Base-by-base conservation (phyloP, 2,113 vertebrate genomes). In the Callorhinus ursinus region DNA sequence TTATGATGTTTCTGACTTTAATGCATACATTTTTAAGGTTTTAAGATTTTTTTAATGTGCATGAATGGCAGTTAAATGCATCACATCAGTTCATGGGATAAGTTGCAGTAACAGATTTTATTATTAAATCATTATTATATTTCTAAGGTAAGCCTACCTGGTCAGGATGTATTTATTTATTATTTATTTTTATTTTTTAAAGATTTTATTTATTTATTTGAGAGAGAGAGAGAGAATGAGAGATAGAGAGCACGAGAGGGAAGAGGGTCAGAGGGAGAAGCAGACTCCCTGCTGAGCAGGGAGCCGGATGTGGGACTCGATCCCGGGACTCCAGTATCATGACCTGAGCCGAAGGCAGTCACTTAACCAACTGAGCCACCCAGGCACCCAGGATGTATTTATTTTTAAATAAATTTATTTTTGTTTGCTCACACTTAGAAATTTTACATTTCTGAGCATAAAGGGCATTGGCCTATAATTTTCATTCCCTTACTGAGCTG, bases 341-440 rank as follows among this genome's bases (percentile, higher is more conserved):
- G 39, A 39, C 39, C 39, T 39, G 39, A 39, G 39, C 39, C 39
- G 39, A 39, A 39, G 39, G 39, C 39, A 39, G 39, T 39, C 39
- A 4, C 39, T 39, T 39, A 39, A 39, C 39, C 39, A 39, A 39
- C 39, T 39, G 39, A 39, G 39, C 39, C 39, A 39, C 39, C 39
- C 39, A 39, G 39, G 39, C 39, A 39, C 39, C 39, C 55, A 55
- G 46, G 22, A 96, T 42, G 39, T 28, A 77, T 76, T 76, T 76
- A 42, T 81, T 96, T 87, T 72, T 57, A 74, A 95, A 90, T 79
- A 84, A 65, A 90, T 24, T 89, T 31, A 90, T 59, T 74, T 96
- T 83, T 93, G 21, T 63, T 87, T 55, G 51, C n/a, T 83, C 24
- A 72, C 83, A 85, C 18, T 63, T 65, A 93, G 39, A 79, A 94